Evolutionary conservation across 2,113 vertebrate species (phyloP).

Genomic region (Aythya baeri): DNA sequence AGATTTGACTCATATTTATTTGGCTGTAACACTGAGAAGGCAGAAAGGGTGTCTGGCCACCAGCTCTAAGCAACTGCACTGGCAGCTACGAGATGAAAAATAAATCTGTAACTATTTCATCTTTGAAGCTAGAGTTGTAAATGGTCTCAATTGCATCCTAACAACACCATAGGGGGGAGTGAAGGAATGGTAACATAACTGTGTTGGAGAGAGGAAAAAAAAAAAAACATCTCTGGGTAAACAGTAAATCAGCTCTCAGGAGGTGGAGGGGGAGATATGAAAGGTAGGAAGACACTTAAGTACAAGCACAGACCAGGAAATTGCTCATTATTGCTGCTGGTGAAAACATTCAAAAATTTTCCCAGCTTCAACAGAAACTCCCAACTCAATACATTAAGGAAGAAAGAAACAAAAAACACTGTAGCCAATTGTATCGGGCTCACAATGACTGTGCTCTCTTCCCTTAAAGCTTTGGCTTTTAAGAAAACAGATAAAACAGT

Average conservation of each 20-base stretch:
- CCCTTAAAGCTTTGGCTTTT: background rate
- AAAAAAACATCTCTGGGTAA: background rate
- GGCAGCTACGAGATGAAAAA: background rate
- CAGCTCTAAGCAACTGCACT: background rate
- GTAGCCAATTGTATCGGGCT: background rate
- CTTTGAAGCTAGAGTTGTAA: conserved; percentile 2
- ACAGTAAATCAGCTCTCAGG: background rate
- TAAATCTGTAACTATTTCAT: background rate
- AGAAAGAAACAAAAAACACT: background rate
- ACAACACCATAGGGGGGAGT: background rate
- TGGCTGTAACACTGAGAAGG: background rate
- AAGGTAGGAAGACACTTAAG: background rate
- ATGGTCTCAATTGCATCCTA: background rate
- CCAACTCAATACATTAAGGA: background rate
- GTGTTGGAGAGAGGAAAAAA: background rate
- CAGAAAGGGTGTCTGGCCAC: background rate
- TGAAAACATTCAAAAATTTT: background rate
- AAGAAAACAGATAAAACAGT: background rate
- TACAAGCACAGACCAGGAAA: conserved; percentile 1
- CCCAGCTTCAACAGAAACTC: background rate
- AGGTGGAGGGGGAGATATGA: background rate
- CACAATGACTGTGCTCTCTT: background rate
- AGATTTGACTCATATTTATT: background rate
- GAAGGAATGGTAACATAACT: background rate
- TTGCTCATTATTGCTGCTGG: background rate